Conservation (phyloP, 2,888 invertebrate genomes). For the Rotaria socialis region DNA sequence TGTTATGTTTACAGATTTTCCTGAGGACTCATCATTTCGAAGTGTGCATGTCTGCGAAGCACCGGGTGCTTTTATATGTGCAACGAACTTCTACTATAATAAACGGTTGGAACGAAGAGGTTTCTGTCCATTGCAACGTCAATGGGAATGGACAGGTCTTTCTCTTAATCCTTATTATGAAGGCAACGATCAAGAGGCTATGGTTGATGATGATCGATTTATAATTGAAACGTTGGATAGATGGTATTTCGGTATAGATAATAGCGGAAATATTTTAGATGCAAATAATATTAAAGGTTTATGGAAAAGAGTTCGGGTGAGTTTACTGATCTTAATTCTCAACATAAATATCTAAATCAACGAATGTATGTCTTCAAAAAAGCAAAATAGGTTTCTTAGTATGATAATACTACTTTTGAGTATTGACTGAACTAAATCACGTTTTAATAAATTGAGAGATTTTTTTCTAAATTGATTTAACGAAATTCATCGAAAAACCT, state of each 20-base stretch:
- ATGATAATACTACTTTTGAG: no score
- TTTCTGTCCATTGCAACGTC: slow-evolving; percentile 61
- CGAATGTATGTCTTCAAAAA: no score
- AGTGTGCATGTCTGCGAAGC: slow-evolving; percentile 89
- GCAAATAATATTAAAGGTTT: slow-evolving; percentile 69
- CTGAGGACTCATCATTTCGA: slow-evolving; percentile 61
- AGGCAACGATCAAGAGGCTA: slow-evolving; percentile 71
- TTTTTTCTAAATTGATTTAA: no score
- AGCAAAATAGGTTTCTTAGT: no score
- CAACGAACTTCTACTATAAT: slow-evolving; percentile 75
- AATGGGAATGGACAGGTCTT: slow-evolving; percentile 71
- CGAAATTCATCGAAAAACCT: no score
- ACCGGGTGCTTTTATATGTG: slow-evolving; percentile 86
- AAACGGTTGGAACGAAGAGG: slow-evolving; percentile 63
- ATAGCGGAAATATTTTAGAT: slow-evolving; percentile 77
- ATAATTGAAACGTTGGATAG: slow-evolving; percentile 72
- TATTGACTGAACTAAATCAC: no score
- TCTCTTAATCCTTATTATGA: slow-evolving; percentile 87
- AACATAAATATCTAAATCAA: no score
- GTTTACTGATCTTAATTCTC: neutral
- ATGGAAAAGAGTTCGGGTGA: slow-evolving; percentile 48
- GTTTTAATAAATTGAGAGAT: no score
- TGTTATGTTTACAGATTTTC: neutral
- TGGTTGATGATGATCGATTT: slow-evolving; percentile 75
- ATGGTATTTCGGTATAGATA: slow-evolving; percentile 81